Evolutionary conservation across 2,113 vertebrate genomes (phyloP).

Genomic region (Bungarus multicinctus): DNA sequence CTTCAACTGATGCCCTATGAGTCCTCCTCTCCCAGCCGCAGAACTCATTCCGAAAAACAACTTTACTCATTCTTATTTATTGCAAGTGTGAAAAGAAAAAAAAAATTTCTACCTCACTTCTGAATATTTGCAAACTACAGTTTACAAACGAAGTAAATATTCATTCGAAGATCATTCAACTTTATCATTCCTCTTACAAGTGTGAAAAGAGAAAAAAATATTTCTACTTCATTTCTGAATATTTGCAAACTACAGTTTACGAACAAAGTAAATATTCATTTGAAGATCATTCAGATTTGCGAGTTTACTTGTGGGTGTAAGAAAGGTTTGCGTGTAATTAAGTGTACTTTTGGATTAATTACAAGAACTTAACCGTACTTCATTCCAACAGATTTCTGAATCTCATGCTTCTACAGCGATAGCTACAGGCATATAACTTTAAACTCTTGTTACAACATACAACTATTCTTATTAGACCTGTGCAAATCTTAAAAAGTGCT

Average conservation of each 20-base stretch:
- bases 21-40: background rate
- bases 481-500: background rate
- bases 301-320: background rate
- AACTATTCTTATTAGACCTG: background rate
- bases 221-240: background rate
- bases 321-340: background rate
- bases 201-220: too few relatives aligned
- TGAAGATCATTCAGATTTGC: background rate
- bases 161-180: background rate
- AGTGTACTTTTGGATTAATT: background rate
- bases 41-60: background rate
- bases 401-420: background rate
- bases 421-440: background rate
- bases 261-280: background rate
- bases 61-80: background rate
- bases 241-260: too few relatives aligned
- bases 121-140: background rate
- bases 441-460: background rate
- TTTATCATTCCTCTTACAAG: too few relatives aligned
- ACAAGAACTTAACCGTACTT: background rate
- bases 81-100: background rate
- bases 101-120: background rate
- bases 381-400: background rate
- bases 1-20: background rate
- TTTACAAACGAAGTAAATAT: background rate